Percentiles rank a stretch among this genome's conserved stretches.
phyloP scores from a whole-genome alignment of 2,113 vertebrate genomes.

The Lota lota region DNA sequence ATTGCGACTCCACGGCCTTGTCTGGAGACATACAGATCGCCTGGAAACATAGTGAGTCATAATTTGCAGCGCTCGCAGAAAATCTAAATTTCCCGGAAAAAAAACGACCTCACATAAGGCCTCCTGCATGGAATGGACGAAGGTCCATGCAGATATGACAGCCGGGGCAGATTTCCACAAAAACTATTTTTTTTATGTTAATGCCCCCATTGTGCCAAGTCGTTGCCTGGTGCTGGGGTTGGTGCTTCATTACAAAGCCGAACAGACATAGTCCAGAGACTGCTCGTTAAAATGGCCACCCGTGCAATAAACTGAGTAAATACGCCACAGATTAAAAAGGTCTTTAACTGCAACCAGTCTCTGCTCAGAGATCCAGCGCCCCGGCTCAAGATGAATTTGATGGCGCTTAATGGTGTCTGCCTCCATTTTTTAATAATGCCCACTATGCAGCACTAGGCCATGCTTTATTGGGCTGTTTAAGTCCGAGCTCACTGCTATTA shows the following conservation, averaged over 20 bases:
- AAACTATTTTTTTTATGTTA: too few relatives aligned
- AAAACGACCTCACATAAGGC: too few relatives aligned
- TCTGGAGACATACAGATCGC: too few relatives aligned
- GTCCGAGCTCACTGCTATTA: conserved; percentile 68
- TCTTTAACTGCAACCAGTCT: conserved; percentile 44
- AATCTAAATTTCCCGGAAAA: too few relatives aligned
- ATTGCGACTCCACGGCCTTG: too few relatives aligned
- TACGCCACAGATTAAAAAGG: conserved; percentile 60
- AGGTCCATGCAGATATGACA: too few relatives aligned
- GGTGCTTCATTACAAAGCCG: conserved; percentile 37
- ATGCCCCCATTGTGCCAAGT: too few relatives aligned
- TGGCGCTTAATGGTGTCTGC: conserved; percentile 68
- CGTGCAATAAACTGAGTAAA: conserved; percentile 66
- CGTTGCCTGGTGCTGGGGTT: background rate
- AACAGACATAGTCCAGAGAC: conserved; percentile 48
- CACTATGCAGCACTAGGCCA: conserved; percentile 36
- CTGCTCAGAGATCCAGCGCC: conserved; percentile 44
- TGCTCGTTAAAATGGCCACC: conserved; percentile 65
- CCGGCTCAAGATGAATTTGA: conserved; percentile 66
- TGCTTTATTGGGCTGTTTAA: conserved; percentile 75
- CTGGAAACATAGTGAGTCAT: too few relatives aligned
- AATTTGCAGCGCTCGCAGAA: too few relatives aligned
- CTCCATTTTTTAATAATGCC: conserved; percentile 56
- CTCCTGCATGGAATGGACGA: too few relatives aligned
- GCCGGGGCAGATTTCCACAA: too few relatives aligned